Percentiles rank a stretch among this genome's conserved stretches.
Evolutionary conservation across 2,797 vertebrate genomes (phyloP).

Genomic region (Lerista edwardsae): DNA sequence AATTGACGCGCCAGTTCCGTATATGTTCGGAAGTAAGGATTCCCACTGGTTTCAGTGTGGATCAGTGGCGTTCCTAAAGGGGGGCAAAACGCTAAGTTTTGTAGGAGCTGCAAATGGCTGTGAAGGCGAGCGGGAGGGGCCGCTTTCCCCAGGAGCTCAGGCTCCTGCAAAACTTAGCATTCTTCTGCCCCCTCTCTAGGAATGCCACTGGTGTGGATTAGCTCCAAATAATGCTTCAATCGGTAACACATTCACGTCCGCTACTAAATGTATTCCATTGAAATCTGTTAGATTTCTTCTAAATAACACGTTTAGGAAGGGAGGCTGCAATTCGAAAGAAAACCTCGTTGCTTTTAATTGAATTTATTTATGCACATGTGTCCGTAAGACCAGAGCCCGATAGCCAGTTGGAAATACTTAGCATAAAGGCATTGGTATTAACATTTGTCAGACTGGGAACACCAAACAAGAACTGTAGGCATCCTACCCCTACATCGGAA

Average conservation of each 20-base stretch:
- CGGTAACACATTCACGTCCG: neutral
- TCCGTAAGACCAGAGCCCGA: too few species aligned
- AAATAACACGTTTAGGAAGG: neutral
- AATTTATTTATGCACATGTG: neutral
- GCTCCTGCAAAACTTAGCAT: too few species aligned
- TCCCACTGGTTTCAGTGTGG: neutral
- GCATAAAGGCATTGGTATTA: neutral
- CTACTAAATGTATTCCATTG: neutral
- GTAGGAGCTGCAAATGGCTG: too few species aligned
- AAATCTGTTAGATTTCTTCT: neutral
- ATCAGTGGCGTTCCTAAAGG: too few species aligned
- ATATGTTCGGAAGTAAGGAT: neutral
- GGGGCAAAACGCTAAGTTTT: too few species aligned
- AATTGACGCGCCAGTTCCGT: neutral
- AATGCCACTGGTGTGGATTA: neutral
- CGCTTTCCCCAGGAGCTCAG: too few species aligned
- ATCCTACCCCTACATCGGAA: neutral
- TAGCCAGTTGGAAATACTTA: neutral
- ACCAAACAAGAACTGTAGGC: neutral
- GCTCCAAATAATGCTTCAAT: neutral
- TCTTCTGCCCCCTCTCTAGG: too few species aligned
- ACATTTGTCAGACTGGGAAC: neutral
- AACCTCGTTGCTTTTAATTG: neutral
- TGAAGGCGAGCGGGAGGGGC: too few species aligned
- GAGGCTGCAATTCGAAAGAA: neutral